Conservation (phyloP, 2,113 vertebrate genomes). For the Silurus glanis region DNA sequence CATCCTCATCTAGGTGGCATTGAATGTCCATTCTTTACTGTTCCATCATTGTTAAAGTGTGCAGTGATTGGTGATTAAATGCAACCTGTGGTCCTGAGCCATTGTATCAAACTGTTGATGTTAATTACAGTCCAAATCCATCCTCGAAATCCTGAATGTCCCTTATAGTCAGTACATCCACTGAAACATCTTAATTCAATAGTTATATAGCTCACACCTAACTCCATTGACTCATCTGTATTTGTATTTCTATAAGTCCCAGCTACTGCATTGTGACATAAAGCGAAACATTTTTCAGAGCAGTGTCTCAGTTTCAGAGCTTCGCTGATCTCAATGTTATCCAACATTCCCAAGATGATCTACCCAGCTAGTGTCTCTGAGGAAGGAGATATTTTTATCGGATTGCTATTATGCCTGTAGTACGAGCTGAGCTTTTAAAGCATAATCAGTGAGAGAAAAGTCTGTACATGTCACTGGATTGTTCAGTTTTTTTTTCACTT, state of each 20-base stretch:
- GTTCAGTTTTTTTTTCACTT: neutral
- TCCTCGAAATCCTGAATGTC: too few species aligned
- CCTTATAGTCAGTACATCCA: too few species aligned
- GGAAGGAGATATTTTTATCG: constrained; percentile 4
- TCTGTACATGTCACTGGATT: neutral
- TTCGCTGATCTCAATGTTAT: constrained; percentile 29
- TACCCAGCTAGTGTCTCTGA: constrained; percentile 26
- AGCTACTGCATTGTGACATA: neutral
- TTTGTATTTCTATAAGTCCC: neutral
- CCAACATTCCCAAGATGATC: constrained; percentile 32
- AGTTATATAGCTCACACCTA: too few species aligned
- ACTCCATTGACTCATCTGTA: too few species aligned
- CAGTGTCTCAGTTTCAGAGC: neutral
- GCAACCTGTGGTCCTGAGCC: too few species aligned
- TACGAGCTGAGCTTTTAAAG: constrained; percentile 12
- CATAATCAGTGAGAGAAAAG: neutral
- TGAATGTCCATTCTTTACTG: too few species aligned
- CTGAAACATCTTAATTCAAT: too few species aligned
- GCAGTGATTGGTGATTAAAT: too few species aligned
- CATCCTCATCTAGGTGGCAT: too few species aligned
- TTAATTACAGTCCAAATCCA: too few species aligned
- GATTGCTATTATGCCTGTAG: neutral
- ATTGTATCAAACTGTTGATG: too few species aligned
- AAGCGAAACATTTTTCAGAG: neutral
- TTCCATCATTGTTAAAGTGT: too few species aligned